Conservation (phyloP, 2,888 invertebrate species). For the Prostheceraeus crozeri region DNA sequence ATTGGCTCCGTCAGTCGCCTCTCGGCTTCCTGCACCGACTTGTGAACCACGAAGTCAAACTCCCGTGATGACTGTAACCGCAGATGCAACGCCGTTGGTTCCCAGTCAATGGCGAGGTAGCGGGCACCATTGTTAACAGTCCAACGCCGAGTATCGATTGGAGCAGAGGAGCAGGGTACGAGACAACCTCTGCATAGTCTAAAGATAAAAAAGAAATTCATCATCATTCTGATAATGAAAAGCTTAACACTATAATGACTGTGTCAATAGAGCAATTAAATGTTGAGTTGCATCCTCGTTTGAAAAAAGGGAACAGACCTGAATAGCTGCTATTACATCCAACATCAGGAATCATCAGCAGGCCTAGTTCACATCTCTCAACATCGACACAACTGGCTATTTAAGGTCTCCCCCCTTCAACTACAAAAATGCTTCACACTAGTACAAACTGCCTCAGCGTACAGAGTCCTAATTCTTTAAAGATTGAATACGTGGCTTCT, state of each 20-base stretch:
- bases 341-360: too few species aligned
- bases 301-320: too few species aligned
- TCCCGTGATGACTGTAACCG: constrained; percentile 74
- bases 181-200: constrained; percentile 76
- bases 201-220: constrained; percentile 29
- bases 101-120: constrained; percentile 83
- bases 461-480: too few species aligned
- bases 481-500: too few species aligned
- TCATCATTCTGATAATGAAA: too few species aligned
- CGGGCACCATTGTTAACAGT: too few species aligned
- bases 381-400: too few species aligned
- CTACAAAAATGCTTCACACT: too few species aligned
- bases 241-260: background rate
- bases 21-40: constrained; percentile 66
- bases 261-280: background rate
- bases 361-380: too few species aligned
- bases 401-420: too few species aligned
- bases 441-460: too few species aligned
- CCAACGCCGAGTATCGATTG: constrained; percentile 49
- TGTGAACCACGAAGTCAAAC: constrained; percentile 62
- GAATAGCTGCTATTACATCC: too few species aligned
- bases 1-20: constrained; percentile 72
- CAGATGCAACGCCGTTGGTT: constrained; percentile 81
- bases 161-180: constrained; percentile 64
- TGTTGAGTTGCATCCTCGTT: background rate